Base-by-base conservation (phyloP, 2,888 invertebrate species). In the Pristionchus mayeri region DNA sequence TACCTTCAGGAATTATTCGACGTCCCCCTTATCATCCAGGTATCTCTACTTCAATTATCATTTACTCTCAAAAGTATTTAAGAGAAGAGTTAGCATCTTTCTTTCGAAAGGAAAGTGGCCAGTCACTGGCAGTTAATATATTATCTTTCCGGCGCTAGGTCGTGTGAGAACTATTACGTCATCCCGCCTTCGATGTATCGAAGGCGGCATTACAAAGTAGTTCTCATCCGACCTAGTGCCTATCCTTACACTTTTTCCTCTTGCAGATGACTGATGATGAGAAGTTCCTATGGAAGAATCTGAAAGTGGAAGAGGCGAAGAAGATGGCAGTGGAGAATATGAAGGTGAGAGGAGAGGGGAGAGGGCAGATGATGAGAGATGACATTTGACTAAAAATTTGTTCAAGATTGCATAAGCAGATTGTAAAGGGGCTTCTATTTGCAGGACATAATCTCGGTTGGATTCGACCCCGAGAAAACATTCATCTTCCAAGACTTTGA, bases 401-500 rank as follows among this genome's bases (percentile, higher is more conserved):
- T 50, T 83, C n/a, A n/a, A n/a, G n/a, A n/a, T n/a, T n/a, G n/a
- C n/a, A n/a, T n/a, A n/a, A n/a, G n/a, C n/a, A n/a, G n/a, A n/a
- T n/a, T n/a, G n/a, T n/a, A n/a, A n/a, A n/a, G n/a, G n/a, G n/a
- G n/a, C n/a, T n/a, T 27, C 6, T 34, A 21, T 24, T 27, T 79
- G 24, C 52, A 85, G 94, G 99, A 99, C 93, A 99, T 99, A 86
- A 96, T 99, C 87, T 97, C 99, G 0, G 95, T 97, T 90, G 99
- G 98, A 0, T 99, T 98, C 93, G 96, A 98, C 93, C 94, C 95
- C 0, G 95, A 96, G 0, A 98, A 97, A 92, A 99, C 99, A 0
- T 99, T 99, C 93, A 97, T 99, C 90, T 99, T 99, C 93, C 96
- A 96, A 84, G 95, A 99, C 94, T 94, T 98, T 85, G 96, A 96